A percentile compares a stretch with the other conserved stretches of the same genome.
phyloP scores from a whole-genome alignment of 2,888 invertebrate species.

The Rhimphoctona megacephalus region DNA sequence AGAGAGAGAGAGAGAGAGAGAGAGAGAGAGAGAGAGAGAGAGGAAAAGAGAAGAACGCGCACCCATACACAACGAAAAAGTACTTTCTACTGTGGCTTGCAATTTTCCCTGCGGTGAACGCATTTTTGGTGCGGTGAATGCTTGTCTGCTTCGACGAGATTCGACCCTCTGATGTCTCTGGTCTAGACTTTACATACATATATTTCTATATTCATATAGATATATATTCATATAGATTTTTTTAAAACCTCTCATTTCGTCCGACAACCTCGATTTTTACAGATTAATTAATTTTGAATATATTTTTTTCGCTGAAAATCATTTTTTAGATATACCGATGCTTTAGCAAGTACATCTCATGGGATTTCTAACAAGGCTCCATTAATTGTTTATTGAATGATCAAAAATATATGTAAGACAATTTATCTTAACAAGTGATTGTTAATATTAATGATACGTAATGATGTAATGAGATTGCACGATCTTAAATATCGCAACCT shows the following conservation, averaged over 20 bases:
- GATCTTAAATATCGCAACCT: not conserved
- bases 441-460: not conserved
- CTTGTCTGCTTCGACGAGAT: constrained; percentile 73
- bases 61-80: constrained; percentile 38
- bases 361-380: not conserved
- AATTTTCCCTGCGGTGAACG: constrained; percentile 61
- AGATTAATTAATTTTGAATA: not conserved
- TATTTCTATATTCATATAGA: not conserved
- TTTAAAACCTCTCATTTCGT: not conserved
- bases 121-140: constrained; percentile 51
- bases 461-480: not conserved
- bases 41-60: not conserved
- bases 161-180: constrained; percentile 77
- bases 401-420: too few relatives aligned
- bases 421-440: not conserved
- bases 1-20: not conserved
- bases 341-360: not conserved
- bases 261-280: not conserved
- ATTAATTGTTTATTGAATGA: too few relatives aligned
- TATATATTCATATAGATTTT: not conserved
- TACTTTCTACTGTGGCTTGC: constrained; percentile 61
- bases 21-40: not conserved
- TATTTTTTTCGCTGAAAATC: not conserved
- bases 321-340: not conserved
- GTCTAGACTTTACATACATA: constrained; percentile 23